Conservation (phyloP, 1,140 invertebrate species). For the Campodea augens region DNA sequence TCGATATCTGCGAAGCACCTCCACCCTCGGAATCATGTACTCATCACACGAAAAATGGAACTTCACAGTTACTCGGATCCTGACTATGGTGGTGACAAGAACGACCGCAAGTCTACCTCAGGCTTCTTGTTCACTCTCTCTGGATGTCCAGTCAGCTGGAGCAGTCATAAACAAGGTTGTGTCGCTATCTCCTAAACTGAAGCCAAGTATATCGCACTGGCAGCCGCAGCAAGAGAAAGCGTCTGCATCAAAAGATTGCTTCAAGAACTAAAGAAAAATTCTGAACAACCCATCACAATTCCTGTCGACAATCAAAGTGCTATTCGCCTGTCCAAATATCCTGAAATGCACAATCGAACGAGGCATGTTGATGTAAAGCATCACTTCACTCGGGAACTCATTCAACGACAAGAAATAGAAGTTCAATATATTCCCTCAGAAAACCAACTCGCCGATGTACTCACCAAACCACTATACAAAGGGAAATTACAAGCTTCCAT, state of each 20-base stretch:
- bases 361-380: slow-evolving; percentile 18
- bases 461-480: slow-evolving; percentile 4
- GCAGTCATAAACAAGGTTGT: slow-evolving; percentile 3
- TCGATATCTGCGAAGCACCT: slow-evolving; percentile 15
- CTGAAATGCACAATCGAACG: slow-evolving; percentile 13
- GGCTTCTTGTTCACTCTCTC: too few species aligned
- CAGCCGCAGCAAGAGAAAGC: slow-evolving; percentile 5
- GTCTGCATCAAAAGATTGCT: slow-evolving; percentile 8
- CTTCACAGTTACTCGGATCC: slow-evolving; percentile 5
- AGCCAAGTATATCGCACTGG: slow-evolving; percentile 9
- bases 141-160: slow-evolving; percentile 5
- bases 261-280: neutral
- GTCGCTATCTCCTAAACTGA: slow-evolving; percentile 9
- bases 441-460: slow-evolving; percentile 4
- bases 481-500: too few species aligned
- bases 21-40: slow-evolving; percentile 6
- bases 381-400: slow-evolving; percentile 12
- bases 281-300: neutral
- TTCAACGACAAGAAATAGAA: neutral
- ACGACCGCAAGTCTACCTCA: slow-evolving; percentile 7
- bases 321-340: slow-evolving; percentile 1
- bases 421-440: neutral
- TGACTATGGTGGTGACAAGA: slow-evolving; percentile 10
- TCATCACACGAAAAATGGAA: too few species aligned
- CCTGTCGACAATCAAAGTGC: neutral